Evolutionary conservation across 2,797 vertebrate genomes (phyloP).

Genomic region (Hapalemur alaotrensis): DNA sequence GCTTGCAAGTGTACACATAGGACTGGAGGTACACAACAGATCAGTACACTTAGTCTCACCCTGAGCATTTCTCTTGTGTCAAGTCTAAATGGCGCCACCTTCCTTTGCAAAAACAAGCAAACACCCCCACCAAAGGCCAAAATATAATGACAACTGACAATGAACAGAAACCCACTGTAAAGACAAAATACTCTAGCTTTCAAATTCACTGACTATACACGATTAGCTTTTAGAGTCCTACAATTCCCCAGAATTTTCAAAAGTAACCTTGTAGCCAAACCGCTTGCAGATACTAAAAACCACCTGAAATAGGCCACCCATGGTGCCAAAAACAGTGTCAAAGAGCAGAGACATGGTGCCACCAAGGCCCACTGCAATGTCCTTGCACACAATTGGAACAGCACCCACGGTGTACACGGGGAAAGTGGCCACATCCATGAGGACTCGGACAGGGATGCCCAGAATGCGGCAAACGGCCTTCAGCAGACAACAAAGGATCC

Average conservation of each 20-base stretch:
- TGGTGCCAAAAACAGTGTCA: conserved; percentile 72
- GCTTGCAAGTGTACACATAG: conserved; percentile 33
- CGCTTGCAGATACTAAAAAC: conserved; percentile 73
- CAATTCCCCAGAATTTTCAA: conserved; percentile 77
- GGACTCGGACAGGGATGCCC: conserved; percentile 79
- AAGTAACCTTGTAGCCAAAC: conserved; percentile 79
- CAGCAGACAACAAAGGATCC: conserved; percentile 80
- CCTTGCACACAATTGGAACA: conserved; percentile 83
- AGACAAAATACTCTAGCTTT: conserved; percentile 51
- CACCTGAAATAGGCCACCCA: conserved; percentile 81
- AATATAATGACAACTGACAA: conserved; percentile 74
- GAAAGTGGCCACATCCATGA: conserved; percentile 84
- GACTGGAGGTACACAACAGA: neutral
- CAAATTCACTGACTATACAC: conserved; percentile 7
- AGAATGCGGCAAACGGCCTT: conserved; percentile 80
- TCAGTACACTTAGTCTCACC: neutral
- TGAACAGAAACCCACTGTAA: conserved; percentile 54
- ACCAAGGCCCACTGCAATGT: conserved; percentile 80
- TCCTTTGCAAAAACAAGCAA: neutral
- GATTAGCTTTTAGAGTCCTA: neutral
- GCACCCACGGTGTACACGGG: conserved; percentile 84
- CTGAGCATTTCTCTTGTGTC: neutral
- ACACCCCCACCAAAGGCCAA: conserved; percentile 49
- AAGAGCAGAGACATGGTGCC: conserved; percentile 79
- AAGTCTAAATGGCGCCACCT: conserved; percentile 56